Evolutionary conservation across 2,797 vertebrate genomes (phyloP).

Genomic region (Graptemys geographica): DNA sequence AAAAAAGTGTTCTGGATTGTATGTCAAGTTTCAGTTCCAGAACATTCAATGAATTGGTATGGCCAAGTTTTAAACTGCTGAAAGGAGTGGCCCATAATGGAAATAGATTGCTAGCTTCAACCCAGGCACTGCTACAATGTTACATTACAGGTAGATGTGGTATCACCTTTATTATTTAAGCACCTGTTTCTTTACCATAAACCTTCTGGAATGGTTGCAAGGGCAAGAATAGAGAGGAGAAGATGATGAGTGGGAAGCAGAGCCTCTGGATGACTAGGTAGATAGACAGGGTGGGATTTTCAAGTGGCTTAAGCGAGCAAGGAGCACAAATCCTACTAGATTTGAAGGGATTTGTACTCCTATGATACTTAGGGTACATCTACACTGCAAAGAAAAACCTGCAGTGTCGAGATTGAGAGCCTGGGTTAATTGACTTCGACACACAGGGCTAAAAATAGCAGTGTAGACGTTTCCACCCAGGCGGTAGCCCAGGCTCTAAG

Average conservation of each 20-base stretch:
- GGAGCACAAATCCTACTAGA: not conserved
- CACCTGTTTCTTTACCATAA: not conserved
- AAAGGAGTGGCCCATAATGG: not conserved
- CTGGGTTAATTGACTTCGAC: not conserved
- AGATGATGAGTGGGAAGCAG: not conserved
- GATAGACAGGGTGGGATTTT: not conserved
- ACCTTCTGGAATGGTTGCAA: not conserved
- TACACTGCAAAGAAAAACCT: not conserved
- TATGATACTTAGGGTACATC: not conserved
- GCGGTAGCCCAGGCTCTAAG: not conserved
- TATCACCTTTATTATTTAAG: not conserved
- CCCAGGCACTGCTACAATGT: not conserved
- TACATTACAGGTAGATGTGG: fast-evolving
- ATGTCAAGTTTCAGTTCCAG: not conserved
- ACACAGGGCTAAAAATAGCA: not conserved
- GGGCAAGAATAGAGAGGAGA: not conserved
- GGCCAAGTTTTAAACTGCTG: not conserved
- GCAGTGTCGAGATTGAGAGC: not conserved
- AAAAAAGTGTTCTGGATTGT: not conserved
- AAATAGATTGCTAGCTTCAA: not conserved
- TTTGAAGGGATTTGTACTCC: not conserved
- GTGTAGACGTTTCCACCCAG: not conserved
- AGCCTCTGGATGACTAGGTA: not conserved
- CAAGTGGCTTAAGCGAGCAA: not conserved
- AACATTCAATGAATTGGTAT: not conserved